These are phyloP conservation scores for Neodontobutis hainanensis DNA, from an alignment of 2,113 vertebrate genomes.

Conservation along the genomic window DNA sequence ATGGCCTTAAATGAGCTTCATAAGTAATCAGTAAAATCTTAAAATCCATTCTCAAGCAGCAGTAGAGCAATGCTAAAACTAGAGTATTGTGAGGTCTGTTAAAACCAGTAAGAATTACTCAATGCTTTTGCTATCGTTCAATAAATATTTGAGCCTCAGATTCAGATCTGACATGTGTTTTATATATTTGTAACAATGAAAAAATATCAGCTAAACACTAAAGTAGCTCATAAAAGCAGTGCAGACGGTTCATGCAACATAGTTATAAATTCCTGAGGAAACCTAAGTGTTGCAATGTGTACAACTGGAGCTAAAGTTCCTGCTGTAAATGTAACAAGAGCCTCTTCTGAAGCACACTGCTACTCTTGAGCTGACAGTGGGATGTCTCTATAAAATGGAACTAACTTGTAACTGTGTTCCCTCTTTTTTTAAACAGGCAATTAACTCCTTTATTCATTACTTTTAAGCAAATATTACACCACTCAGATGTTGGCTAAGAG, in stretches of 20 bases:
- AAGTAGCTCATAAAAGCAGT: neutral
- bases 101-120: too few species aligned
- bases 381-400: slow-evolving; percentile 9
- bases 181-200: too few species aligned
- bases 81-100: too few species aligned
- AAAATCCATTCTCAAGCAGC: too few species aligned
- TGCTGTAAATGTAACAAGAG: neutral
- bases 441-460: neutral
- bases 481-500: slow-evolving; percentile 29
- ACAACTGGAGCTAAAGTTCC: neutral
- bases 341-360: neutral
- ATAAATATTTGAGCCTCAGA: too few species aligned
- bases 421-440: neutral
- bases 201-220: neutral
- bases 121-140: too few species aligned
- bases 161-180: too few species aligned
- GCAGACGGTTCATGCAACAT: neutral
- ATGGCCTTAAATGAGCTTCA: too few species aligned
- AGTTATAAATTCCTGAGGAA: neutral
- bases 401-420: neutral
- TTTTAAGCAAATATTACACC: neutral
- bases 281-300: neutral
- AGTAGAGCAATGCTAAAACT: too few species aligned
- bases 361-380: neutral
- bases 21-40: too few species aligned